These are phyloP conservation scores for Drosophila histrio DNA, from an alignment of 2,888 invertebrate genomes.

Conservation along the genomic window DNA sequence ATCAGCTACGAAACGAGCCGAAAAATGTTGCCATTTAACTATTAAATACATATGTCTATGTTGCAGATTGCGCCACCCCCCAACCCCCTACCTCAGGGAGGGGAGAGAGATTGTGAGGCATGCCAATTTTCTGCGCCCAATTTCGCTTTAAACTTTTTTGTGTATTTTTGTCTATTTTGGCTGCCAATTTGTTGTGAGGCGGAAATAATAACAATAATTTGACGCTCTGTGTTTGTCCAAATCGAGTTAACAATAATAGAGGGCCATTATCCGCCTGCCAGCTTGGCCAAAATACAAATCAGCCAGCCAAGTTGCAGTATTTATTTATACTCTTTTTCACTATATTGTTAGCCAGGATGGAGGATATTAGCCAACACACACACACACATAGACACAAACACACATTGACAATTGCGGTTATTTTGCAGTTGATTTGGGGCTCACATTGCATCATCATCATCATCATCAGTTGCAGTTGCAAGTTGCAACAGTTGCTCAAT, in stretches of 20 bases:
- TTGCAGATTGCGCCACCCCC: not conserved
- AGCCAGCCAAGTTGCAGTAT: conserved; percentile 16
- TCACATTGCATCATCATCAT: conserved; percentile 54
- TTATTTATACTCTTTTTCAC: conserved; percentile 4
- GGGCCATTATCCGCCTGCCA: conserved; percentile 54
- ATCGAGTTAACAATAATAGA: conserved; percentile 76
- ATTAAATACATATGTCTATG: conserved; percentile 53
- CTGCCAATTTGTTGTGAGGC: conserved; percentile 62
- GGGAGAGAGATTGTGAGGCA: conserved; percentile 2
- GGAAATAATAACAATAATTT: conserved; percentile 79
- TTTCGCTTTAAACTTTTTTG: conserved; percentile 49
- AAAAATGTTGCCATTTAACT: conserved; percentile 58
- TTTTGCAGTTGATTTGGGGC: conserved; percentile 52
- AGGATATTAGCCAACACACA: conserved; percentile 21
- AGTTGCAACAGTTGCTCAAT: conserved; percentile 63
- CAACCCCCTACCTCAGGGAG: no score
- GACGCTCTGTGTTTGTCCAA: conserved; percentile 73
- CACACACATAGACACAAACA: conserved; percentile 13
- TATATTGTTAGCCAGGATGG: conserved; percentile 19
- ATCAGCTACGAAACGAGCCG: conserved; percentile 69
- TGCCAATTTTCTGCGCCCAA: conserved; percentile 58
- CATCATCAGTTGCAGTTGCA: conserved; percentile 18
- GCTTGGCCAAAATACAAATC: conserved; percentile 49
- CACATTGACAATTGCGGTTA: conserved; percentile 42
- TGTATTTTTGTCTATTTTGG: conserved; percentile 38